These are phyloP conservation scores for Callipepla californica DNA, from an alignment of 2,113 vertebrate genomes.

Conservation along the genomic window DNA sequence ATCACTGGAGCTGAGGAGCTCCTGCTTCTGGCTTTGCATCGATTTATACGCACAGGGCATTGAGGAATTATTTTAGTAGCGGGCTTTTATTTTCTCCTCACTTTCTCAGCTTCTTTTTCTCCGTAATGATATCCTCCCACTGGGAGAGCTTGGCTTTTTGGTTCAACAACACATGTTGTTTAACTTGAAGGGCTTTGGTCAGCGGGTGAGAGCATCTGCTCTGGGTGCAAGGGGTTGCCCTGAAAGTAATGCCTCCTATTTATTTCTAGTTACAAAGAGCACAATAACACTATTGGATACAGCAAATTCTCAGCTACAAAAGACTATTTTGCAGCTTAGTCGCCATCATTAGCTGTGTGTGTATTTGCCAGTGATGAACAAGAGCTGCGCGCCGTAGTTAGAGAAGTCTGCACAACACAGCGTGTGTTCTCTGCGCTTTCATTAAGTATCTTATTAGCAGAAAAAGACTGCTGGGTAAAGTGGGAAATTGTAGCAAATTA, in stretches of 20 bases:
- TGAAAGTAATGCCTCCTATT: too few species aligned
- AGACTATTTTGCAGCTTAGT: too few species aligned
- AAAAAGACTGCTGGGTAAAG: background rate
- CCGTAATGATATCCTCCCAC: background rate
- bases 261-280: too few species aligned
- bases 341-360: too few species aligned
- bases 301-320: too few species aligned
- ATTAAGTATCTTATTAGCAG: background rate
- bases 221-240: rapidly evolving
- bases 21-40: rapidly evolving
- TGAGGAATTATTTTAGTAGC: rapidly evolving
- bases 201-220: rapidly evolving
- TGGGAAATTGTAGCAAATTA: background rate
- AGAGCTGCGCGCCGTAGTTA: too few species aligned
- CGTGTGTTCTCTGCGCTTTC: background rate
- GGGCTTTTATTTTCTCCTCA: background rate
- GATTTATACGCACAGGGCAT: rapidly evolving
- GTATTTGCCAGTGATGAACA: too few species aligned
- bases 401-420: background rate
- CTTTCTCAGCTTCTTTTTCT: background rate
- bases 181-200: background rate
- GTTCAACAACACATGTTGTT: background rate
- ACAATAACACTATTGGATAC: too few species aligned
- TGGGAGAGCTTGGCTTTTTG: background rate
- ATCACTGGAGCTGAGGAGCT: rapidly evolving